Base-by-base conservation (phyloP, 1,140 invertebrate species). In the Aphaenogaster rudis region DNA sequence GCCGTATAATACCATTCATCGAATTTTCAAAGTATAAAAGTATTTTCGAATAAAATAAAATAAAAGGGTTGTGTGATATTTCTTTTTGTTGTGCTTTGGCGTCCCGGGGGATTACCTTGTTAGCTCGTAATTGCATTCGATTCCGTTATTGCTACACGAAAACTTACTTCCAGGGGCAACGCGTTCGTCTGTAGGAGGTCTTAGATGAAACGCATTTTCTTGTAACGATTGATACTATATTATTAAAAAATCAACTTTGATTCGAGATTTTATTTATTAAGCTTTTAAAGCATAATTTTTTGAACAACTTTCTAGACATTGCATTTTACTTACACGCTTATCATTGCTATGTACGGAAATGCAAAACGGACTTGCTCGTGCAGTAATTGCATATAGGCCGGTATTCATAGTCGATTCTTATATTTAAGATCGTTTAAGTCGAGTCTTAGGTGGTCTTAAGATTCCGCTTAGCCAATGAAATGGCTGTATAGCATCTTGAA, bases 111-210 rank as follows among this genome's bases (percentile, higher is more conserved):
- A 54, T 42, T 69, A 33, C 13, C 13, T 13, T n/a, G 77, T 67
- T 52, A 67, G n/a, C 33, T 50, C 61, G 61, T 80, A 80, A 80
- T 80, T 69, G 52, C 48, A 80, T 69, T 45, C 17, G 48, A 54
- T 36, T 80, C 74, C 36, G n/a, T 54, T 80, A 42, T 69, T 28
- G n/a, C 11, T 64, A 80, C 48, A 80, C 21, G 63, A 80, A 80
- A 80, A 80, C 48, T 52, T 69, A 69, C 63, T 80, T 69, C 0
- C n/a, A 13, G 13, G 48, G 9, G 52, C 59, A 79, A 50, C 42
- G 36, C 15, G 21, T 8, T 69, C 13, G n/a, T 28, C n/a, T 52
- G n/a, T 13, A 54, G 36, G 36, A 4, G 1, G 7, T 80, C 15
- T 48, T 54, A 28, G 36, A 17, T 36, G 21, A 39, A 80, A 69